phyloP scores from a whole-genome alignment of 53 echinoderm and acorn worm species.

The Astropecten irregularis region DNA sequence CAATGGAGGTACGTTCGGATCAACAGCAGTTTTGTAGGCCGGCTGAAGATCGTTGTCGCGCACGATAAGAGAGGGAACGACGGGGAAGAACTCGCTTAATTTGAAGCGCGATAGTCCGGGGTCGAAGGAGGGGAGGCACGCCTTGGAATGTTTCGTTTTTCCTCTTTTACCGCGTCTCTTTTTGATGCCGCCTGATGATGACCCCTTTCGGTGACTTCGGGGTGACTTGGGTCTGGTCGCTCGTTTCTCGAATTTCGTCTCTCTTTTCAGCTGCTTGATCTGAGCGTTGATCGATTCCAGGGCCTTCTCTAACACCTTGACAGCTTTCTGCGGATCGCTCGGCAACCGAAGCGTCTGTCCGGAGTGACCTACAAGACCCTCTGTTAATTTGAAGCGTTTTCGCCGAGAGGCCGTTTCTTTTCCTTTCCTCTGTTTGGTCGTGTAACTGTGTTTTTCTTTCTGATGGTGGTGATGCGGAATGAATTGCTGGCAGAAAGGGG shows the following conservation, averaged over 20 bases:
- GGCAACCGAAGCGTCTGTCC: slow-evolving; percentile 30
- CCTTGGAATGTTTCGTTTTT: background rate
- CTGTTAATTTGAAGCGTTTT: background rate
- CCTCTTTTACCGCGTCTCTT: background rate
- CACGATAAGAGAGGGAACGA: slow-evolving; percentile 74
- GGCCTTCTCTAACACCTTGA: slow-evolving; percentile 26
- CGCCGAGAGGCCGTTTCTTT: background rate
- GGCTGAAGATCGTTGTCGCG: slow-evolving; percentile 78
- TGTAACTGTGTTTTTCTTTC: slow-evolving; percentile 3
- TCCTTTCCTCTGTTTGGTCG: background rate
- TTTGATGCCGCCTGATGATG: background rate
- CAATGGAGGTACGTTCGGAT: slow-evolving; percentile 50
- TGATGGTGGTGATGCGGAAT: background rate
- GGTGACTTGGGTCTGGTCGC: slow-evolving; percentile 19
- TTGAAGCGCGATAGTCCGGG: slow-evolving; percentile 46
- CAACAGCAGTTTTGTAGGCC: slow-evolving; percentile 66
- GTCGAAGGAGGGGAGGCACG: background rate
- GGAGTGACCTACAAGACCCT: background rate
- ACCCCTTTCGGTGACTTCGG: background rate
- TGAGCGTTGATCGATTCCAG: slow-evolving; percentile 43
- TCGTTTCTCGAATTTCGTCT: background rate
- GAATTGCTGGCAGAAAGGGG: too few relatives aligned
- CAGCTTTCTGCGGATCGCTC: slow-evolving; percentile 42
- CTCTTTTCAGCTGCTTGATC: slow-evolving; percentile 37
- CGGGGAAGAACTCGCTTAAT: slow-evolving; percentile 55